Conservation (phyloP, 2,113 vertebrate genomes). For the Sciurus niger region DNA sequence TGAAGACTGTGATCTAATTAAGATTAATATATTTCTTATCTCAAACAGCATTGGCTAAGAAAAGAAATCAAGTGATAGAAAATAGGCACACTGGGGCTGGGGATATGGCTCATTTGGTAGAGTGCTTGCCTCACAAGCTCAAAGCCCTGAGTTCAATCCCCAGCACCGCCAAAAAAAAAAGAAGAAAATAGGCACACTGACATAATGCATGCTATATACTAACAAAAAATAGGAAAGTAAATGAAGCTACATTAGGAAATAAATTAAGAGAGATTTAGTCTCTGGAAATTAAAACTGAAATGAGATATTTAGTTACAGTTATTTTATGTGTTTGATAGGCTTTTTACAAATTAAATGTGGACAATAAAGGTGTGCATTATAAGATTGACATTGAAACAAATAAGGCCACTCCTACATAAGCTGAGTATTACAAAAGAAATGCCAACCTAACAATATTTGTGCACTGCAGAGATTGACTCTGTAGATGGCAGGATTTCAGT, state of each 20-base stretch:
- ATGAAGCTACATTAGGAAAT: not conserved
- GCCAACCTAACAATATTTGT: not conserved
- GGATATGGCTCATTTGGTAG: too few relatives aligned
- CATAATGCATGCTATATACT: conserved; percentile 2
- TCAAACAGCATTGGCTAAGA: conserved; percentile 5
- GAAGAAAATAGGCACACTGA: not conserved
- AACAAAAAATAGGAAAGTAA: conserved; percentile 48
- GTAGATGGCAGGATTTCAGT: not conserved
- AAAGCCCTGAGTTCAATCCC: too few relatives aligned
- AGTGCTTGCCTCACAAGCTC: too few relatives aligned
- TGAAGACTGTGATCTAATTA: not conserved
- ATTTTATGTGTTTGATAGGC: not conserved
- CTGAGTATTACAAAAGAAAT: not conserved
- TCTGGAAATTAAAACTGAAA: not conserved
- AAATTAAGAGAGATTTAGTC: not conserved
- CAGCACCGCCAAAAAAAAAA: too few relatives aligned
- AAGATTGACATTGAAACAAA: not conserved
- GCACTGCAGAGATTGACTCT: not conserved
- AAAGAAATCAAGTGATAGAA: not conserved
- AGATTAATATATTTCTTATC: not conserved
- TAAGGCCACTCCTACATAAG: not conserved
- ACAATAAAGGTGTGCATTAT: not conserved
- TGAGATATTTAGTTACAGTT: not conserved
- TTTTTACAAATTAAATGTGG: conserved; percentile 23
- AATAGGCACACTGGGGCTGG: not conserved